Evolutionary conservation across 2,797 vertebrate species (phyloP), one percentile per base, ranked within the genome.

Genomic region (Threskiornis aethiopicus): DNA sequence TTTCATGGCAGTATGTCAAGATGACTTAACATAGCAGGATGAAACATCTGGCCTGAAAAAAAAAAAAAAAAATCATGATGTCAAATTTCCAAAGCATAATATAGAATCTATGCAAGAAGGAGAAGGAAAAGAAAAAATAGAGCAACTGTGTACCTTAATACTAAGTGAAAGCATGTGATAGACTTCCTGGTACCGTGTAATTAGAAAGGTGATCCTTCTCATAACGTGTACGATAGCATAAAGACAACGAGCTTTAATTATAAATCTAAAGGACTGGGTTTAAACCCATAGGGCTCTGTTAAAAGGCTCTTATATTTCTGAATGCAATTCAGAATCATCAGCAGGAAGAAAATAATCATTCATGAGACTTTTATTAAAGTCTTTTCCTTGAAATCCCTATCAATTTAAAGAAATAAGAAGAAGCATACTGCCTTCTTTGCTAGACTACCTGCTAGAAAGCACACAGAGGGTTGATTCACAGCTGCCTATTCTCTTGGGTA

Each of bases 401-500:
- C 67, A 95, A 90, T 97, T 96, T 97, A 95, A 97, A 97, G 91
- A 97, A 97, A 96, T 97, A 96, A 96, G 97, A 97, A 95, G 94
- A 73, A 87, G 73, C 87, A 93, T 91, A 85, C 93, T 80, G 84
- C 84, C 93, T 96, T 94, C 95, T 95, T 97, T 97, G 96, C 97
- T 95, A 70, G 51, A 87, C 86, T 97, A 97, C 96, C 97, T 98
- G 97, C 96, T 96, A 96, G 94, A 96, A 97, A 97, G 92, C 93
- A 95, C 81, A 97, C 90, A 97, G 93, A 97, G 44, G 55, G 62
- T 75, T 97, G 98, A 98, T 97, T 98, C 97, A 97, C 97, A 98
- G 96, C 95, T 97, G 97, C 97, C 95, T 97, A 77, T 97, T 98
- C 97, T 96, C 97, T 97, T 95, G 97, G 94, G 97, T 96, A 97